Conservation (phyloP, 1,140 invertebrate genomes). For the Temnothorax nylanderi region DNA sequence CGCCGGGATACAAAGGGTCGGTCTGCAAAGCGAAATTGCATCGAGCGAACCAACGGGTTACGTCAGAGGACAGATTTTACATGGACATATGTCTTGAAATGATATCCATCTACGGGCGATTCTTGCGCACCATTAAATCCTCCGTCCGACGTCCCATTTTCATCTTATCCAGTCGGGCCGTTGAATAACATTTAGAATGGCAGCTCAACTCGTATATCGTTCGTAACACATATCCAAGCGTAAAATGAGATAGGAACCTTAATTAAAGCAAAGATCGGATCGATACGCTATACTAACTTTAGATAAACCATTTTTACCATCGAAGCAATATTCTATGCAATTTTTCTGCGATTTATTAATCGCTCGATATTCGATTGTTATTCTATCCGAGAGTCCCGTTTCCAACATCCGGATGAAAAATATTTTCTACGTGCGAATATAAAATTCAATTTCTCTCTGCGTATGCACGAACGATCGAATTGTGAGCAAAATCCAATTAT, state of each 20-base stretch:
- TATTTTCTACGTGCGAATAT: background rate
- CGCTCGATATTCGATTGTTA: background rate
- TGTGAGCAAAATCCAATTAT: background rate
- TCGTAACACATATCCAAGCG: no score
- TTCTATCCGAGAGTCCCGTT: background rate
- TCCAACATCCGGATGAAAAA: background rate
- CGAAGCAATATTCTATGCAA: background rate
- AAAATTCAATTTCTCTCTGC: constrained; percentile 13
- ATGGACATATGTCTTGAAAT: constrained; percentile 32
- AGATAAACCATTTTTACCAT: background rate
- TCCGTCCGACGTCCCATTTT: background rate
- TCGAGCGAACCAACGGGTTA: constrained; percentile 15
- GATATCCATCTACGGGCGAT: constrained; percentile 11
- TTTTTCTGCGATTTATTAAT: background rate
- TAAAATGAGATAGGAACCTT: background rate
- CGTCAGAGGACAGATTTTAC: constrained; percentile 45
- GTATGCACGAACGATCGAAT: background rate
- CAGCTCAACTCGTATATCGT: background rate
- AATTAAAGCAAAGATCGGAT: background rate
- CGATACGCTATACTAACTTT: background rate
- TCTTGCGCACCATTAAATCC: constrained; percentile 44
- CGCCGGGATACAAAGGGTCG: constrained; percentile 23
- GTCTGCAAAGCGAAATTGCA: constrained; percentile 40
- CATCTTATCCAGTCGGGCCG: background rate
- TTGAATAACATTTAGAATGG: background rate